Evolutionary conservation across 2,797 vertebrate genomes (phyloP), one percentile per base, ranked within the genome.

Genomic region (Chanos chanos): DNA sequence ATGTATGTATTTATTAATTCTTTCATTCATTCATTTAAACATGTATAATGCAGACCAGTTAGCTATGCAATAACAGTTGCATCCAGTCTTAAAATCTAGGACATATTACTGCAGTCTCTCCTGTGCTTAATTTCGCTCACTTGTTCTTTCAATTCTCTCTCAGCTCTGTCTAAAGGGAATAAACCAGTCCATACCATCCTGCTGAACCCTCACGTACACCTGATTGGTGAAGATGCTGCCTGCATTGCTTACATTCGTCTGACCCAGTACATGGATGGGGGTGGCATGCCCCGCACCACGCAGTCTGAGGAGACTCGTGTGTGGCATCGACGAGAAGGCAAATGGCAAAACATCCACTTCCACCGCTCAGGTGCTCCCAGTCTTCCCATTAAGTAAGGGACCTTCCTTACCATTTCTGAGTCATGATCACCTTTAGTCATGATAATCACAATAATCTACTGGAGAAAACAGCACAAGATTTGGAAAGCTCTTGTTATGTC

Each of bases 291-390:
- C 5, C 93, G 94, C 65, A 96, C 94, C 85, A 93, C 94, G 87
- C 95, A 97, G 85, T 97, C 95, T 0, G 94, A 98, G 84, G 95
- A 98, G 85, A 97, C 95, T 1, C 93, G 95, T 0, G 95, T 97
- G 61, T 97, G 95, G 95, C 95, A 97, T 72, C 95, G 95, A 65
- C 93, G 95, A 0, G 95, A 97, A 0, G 93, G 93, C 70, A 96
- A 95, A 83, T 97, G 95, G 95, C 95, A 94, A 82, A 98, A 97
- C 36, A 94, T 97, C 72, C 95, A 96, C 80, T 98, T 95, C 86
- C 95, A 97, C 77, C 94, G 94, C 80, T 97, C 95, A 4, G 94
- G 94, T 24, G 92, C 94, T 0, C 95, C 95, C 0, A 94, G 91
- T 19, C 92, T 94, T 70, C 95, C 94, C 1, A 77, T 85, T 64